Percentiles rank a stretch among this genome's conserved stretches.
These are phyloP conservation scores for Halesus radiatus DNA, from an alignment of 1,140 invertebrate genomes.

Conservation along the genomic window DNA sequence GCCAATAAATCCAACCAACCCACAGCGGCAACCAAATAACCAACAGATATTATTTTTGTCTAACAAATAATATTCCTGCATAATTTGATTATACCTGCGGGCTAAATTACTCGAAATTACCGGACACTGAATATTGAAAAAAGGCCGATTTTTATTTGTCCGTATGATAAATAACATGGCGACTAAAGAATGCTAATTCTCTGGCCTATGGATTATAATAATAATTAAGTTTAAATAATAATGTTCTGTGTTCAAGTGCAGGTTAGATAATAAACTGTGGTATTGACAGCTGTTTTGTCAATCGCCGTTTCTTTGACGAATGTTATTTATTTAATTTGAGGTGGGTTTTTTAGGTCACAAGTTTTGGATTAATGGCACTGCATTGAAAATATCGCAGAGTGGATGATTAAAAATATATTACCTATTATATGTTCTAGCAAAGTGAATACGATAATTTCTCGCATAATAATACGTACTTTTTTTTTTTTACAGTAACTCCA, in stretches of 20 bases:
- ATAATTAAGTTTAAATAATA: background rate
- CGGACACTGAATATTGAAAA: constrained; percentile 40
- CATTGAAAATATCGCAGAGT: no score
- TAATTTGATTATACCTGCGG: constrained; percentile 16
- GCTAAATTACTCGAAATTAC: constrained; percentile 33
- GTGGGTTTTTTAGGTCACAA: no score
- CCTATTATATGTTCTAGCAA: no score
- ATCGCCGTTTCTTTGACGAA: background rate
- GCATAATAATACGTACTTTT: no score
- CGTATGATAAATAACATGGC: constrained; percentile 31
- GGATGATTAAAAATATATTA: no score
- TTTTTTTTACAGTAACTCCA: no score
- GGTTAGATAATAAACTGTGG: background rate
- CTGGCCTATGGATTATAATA: constrained; percentile 20
- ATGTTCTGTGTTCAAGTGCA: background rate
- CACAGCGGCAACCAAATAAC: background rate
- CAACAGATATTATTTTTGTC: constrained; percentile 11
- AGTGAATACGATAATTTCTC: no score
- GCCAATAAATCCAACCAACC: constrained; percentile 16
- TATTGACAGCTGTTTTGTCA: background rate
- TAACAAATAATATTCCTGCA: background rate
- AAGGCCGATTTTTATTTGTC: constrained; percentile 26
- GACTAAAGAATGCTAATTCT: constrained; percentile 30
- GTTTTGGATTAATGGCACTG: no score
- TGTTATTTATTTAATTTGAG: constrained; percentile 22